Evolutionary conservation across 2,797 vertebrate species (phyloP).

Genomic region (Rhinophrynus dorsalis): DNA sequence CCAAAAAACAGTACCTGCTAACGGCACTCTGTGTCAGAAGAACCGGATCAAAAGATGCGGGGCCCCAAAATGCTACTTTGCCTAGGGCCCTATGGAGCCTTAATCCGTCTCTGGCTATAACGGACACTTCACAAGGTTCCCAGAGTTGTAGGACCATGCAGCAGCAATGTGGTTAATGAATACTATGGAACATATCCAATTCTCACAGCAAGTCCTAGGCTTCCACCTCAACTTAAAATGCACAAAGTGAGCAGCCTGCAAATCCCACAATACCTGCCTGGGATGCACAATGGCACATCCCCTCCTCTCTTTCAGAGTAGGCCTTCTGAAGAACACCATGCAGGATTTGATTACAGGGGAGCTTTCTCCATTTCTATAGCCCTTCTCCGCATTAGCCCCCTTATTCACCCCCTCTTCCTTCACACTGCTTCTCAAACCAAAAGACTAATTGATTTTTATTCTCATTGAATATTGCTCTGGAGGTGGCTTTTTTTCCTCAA

Average conservation of each 20-base stretch:
- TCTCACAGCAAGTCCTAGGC: too few species aligned
- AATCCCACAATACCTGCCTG: conserved; percentile 34
- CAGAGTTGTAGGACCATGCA: too few species aligned
- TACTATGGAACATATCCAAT: too few species aligned
- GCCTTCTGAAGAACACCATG: conserved; percentile 61
- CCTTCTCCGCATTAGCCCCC: conserved; percentile 62
- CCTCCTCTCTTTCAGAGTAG: conserved; percentile 36
- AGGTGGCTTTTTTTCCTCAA: conserved; percentile 70
- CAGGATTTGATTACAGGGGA: conserved; percentile 65
- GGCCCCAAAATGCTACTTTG: too few species aligned
- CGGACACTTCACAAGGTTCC: too few species aligned
- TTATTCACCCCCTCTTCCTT: conserved; percentile 33
- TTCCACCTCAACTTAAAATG: neutral
- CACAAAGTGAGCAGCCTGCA: conserved; percentile 9
- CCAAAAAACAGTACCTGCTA: too few species aligned
- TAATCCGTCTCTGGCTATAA: too few species aligned
- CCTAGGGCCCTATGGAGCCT: too few species aligned
- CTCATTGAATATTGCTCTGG: conserved; percentile 74
- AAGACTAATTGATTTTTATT: conserved; percentile 85
- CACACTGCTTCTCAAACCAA: conserved; percentile 70
- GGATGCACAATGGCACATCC: conserved; percentile 32
- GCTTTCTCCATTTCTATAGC: conserved; percentile 55
- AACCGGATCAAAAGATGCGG: too few species aligned
- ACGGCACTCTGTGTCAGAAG: too few species aligned
- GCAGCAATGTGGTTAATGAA: too few species aligned